Evolutionary conservation across 1,140 invertebrate genomes (phyloP).

Genomic region (Tetraneura akinire): DNA sequence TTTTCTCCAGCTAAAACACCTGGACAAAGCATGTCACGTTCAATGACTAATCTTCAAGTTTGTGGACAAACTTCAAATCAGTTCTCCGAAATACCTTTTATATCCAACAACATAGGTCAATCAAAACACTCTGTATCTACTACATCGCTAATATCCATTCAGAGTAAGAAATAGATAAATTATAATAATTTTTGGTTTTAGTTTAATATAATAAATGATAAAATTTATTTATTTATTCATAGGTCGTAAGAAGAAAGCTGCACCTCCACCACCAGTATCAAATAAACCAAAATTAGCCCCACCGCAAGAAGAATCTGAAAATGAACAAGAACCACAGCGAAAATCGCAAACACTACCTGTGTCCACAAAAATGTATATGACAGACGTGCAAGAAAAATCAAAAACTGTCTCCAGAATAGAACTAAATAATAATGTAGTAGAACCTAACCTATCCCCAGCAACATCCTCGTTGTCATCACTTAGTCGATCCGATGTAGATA

Average conservation of each 20-base stretch:
- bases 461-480: conserved; percentile 46
- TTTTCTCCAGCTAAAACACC: conserved; percentile 28
- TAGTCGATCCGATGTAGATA: conserved; percentile 49
- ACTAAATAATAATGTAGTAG: conserved; percentile 48
- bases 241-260: conserved; percentile 56
- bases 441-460: conserved; percentile 44
- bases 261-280: conserved; percentile 54
- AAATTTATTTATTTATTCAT: conserved; percentile 27
- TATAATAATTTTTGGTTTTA: no score
- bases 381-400: conserved; percentile 44
- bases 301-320: conserved; percentile 52
- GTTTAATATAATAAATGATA: no score
- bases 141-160: conserved; percentile 44
- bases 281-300: conserved; percentile 40
- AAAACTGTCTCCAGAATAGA: conserved; percentile 50
- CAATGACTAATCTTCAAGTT: conserved; percentile 55
- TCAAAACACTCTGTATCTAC: conserved; percentile 51
- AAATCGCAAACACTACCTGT: conserved; percentile 50
- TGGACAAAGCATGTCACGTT: conserved; percentile 53
- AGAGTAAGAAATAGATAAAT: conserved; percentile 11
- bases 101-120: conserved; percentile 47
- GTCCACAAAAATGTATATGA: conserved; percentile 6
- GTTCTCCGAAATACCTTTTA: conserved; percentile 39
- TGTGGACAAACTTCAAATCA: conserved; percentile 50
- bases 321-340: conserved; percentile 22